Percentiles rank a stretch among this genome's conserved stretches.
Evolutionary conservation across 2,113 vertebrate species (phyloP).

Genomic region (Mormoops blainvillei): DNA sequence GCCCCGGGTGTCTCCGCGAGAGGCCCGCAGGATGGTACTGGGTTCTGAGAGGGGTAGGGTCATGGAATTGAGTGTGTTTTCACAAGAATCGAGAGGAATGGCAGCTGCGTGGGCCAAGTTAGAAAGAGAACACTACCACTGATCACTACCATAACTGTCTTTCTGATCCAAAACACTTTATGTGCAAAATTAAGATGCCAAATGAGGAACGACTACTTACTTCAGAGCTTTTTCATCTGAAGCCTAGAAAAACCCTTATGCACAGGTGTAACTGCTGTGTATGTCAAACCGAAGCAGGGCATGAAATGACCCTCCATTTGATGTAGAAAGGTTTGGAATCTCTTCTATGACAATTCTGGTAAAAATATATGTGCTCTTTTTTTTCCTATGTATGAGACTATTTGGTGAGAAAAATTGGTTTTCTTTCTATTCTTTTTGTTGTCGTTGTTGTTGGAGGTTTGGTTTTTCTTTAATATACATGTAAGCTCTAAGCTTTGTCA

Average conservation of each 20-base stretch:
- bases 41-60: background rate
- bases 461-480: background rate
- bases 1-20: conserved; percentile 59
- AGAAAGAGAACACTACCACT: conserved; percentile 59
- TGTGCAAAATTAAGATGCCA: background rate
- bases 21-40: background rate
- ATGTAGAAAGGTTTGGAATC: background rate
- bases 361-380: background rate
- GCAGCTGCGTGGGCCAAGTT: conserved; percentile 58
- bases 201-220: conserved; percentile 21
- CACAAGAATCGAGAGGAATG: conserved; percentile 45
- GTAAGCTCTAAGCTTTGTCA: background rate
- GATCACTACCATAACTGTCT: conserved; percentile 16
- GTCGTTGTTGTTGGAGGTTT: background rate
- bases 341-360: background rate
- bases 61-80: conserved; percentile 60
- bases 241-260: background rate
- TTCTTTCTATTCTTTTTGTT: background rate
- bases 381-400: background rate
- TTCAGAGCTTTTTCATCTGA: background rate
- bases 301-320: background rate
- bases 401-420: background rate
- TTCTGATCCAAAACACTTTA: conserved; percentile 59
- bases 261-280: conserved; percentile 15
- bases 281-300: background rate